A percentile compares a stretch with the other conserved stretches of the same genome.
Conservation (phyloP, 2,797 vertebrate genomes). For the Poecilia wingei region DNA sequence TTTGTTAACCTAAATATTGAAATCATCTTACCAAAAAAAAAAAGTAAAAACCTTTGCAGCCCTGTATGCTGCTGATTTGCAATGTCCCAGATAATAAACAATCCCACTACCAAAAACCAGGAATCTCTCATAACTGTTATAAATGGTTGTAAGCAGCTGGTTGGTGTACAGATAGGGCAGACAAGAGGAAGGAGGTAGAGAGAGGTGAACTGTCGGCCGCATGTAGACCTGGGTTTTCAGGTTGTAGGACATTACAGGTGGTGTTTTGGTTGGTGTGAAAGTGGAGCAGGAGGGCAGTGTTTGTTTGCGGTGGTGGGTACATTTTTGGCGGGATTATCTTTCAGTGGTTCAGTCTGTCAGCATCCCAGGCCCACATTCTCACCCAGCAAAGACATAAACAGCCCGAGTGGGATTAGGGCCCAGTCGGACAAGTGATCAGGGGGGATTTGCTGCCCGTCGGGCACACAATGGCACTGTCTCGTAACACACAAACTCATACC, state of each 20-base stretch:
- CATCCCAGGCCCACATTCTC: constrained; percentile 76
- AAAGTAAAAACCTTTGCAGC: not conserved
- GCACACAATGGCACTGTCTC: constrained; percentile 75
- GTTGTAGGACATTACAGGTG: not conserved
- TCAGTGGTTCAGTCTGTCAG: constrained; percentile 60
- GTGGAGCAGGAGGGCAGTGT: constrained; percentile 42
- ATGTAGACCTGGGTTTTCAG: not conserved
- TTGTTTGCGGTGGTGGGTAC: constrained; percentile 23
- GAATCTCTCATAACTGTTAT: constrained; percentile 28
- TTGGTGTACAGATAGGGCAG: constrained; percentile 52
- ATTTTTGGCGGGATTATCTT: constrained; percentile 59
- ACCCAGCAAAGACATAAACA: constrained; percentile 80
- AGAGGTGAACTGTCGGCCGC: constrained; percentile 8
- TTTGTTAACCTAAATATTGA: not conserved
- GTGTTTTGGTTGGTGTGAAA: constrained; percentile 49
- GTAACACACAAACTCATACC: constrained; percentile 66
- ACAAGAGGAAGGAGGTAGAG: constrained; percentile 21
- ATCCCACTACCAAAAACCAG: not conserved
- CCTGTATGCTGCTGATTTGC: not conserved
- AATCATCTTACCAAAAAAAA: not conserved
- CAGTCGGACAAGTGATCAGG: constrained; percentile 77
- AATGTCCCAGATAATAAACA: not conserved
- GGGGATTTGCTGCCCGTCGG: constrained; percentile 79
- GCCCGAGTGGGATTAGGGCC: constrained; percentile 76
- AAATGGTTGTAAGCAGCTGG: constrained; percentile 46